A percentile compares a stretch with the other conserved stretches of the same genome.
phyloP scores from a whole-genome alignment of 2,797 vertebrate genomes.

The Oreonectes daqikongensis region DNA sequence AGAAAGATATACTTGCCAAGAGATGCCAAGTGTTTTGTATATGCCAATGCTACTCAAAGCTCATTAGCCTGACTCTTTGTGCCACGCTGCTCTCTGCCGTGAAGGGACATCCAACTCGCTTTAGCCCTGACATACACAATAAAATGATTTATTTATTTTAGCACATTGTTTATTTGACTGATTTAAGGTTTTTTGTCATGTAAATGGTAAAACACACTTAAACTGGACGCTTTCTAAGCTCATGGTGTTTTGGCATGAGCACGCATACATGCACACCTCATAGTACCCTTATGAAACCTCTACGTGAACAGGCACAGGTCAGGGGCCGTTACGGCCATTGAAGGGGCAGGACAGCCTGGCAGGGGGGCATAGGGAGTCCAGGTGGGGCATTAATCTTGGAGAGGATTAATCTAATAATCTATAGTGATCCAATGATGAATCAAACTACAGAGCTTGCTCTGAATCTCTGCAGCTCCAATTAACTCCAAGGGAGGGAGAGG shows the following conservation, averaged over 20 bases:
- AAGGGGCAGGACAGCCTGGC: conserved; percentile 60
- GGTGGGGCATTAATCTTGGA: conserved; percentile 56
- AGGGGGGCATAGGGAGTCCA: conserved; percentile 51
- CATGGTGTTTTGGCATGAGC: conserved; percentile 19
- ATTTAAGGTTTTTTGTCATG: background rate
- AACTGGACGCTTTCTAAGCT: no score
- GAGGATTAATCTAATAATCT: conserved; percentile 66
- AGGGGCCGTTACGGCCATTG: conserved; percentile 60
- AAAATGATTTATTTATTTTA: background rate
- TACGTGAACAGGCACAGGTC: conserved; percentile 65
- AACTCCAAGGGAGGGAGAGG: conserved; percentile 76
- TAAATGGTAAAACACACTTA: background rate
- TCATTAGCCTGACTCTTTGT: conserved; percentile 60
- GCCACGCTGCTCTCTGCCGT: conserved; percentile 52
- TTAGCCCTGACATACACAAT: conserved; percentile 10
- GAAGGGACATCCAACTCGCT: conserved; percentile 36
- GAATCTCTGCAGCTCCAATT: conserved; percentile 72
- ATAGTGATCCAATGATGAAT: conserved; percentile 81
- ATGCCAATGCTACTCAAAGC: conserved; percentile 58
- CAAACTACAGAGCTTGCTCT: conserved; percentile 67
- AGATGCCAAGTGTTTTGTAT: conserved; percentile 60
- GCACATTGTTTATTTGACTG: background rate
- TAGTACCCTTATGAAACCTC: conserved; percentile 40
- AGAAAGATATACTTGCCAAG: conserved; percentile 53
- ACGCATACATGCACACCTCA: conserved; percentile 39